Evolutionary conservation across 64 coral and sea anemone species (phyloP).

Genomic region (Stichodactyla mertensii): DNA sequence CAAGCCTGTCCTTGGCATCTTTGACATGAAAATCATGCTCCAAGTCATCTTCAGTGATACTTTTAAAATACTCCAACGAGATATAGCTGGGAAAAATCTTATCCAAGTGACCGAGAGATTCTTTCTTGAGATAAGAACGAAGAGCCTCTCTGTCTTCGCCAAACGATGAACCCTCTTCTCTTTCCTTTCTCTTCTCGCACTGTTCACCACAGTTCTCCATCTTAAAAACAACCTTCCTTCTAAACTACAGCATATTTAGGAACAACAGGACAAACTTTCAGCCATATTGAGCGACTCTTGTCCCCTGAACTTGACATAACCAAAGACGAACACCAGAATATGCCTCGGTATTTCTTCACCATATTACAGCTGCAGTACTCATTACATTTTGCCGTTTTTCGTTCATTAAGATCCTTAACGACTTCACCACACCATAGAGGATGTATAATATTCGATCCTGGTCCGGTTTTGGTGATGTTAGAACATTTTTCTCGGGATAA

Average conservation of each 20-base stretch:
- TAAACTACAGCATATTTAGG: background rate
- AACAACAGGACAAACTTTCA: background rate
- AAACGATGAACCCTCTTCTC: constrained; percentile 40
- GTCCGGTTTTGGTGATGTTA: background rate
- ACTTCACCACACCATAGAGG: constrained; percentile 3
- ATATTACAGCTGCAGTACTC: background rate
- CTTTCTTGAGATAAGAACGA: constrained; percentile 57
- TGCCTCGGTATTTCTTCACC: background rate
- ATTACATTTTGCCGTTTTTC: constrained; percentile 10
- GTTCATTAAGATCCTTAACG: background rate
- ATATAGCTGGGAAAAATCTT: constrained; percentile 54
- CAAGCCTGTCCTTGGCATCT: constrained; percentile 52
- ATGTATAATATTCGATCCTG: background rate
- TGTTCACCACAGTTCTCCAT: constrained; percentile 19
- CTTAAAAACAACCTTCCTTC: constrained; percentile 32
- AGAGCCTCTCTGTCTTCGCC: constrained; percentile 64
- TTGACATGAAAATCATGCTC: constrained; percentile 77
- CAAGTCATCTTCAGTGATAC: constrained; percentile 75
- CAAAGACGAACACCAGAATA: constrained; percentile 11
- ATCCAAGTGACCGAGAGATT: constrained; percentile 57
- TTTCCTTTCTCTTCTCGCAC: constrained; percentile 32
- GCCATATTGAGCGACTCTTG: constrained; percentile 3
- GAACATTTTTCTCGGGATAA: background rate
- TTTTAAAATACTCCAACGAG: constrained; percentile 54
- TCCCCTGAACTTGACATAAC: background rate